These are phyloP conservation scores for Myioborus melanocephalus DNA, from an alignment of 2,797 vertebrate species.

Conservation along the genomic window DNA sequence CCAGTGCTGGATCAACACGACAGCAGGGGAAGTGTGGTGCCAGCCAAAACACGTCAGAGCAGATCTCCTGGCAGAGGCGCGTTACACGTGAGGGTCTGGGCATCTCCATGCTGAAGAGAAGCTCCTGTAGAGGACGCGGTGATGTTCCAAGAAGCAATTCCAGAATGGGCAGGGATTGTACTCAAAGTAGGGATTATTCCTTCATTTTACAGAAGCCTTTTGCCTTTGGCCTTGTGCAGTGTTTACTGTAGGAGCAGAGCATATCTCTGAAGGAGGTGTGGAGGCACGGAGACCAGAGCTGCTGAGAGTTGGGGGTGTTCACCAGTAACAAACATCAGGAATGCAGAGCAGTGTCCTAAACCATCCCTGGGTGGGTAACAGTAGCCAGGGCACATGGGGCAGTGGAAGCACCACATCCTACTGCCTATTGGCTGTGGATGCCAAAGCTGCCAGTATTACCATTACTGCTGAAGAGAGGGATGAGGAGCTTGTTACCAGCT, in stretches of 20 bases:
- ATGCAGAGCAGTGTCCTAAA: not conserved
- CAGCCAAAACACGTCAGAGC: conserved; percentile 3
- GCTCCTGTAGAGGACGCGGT: fast-evolving
- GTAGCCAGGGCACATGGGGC: fast-evolving
- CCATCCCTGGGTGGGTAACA: not conserved
- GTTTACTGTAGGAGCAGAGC: not conserved
- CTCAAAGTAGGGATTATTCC: not conserved
- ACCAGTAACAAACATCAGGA: not conserved
- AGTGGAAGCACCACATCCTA: not conserved
- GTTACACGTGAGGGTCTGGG: not conserved
- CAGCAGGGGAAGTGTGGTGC: not conserved
- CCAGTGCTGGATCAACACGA: not conserved
- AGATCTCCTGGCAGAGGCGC: fast-evolving
- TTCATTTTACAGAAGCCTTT: not conserved
- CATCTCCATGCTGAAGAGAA: not conserved
- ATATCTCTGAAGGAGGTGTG: not conserved
- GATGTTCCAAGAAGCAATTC: not conserved
- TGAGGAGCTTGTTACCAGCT: not conserved
- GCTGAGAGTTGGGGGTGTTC: not conserved
- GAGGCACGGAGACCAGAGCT: not conserved
- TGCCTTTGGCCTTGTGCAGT: not conserved
- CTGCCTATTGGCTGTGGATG: not conserved
- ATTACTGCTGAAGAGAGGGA: not conserved
- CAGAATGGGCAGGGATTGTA: not conserved
- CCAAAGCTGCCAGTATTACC: not conserved